Evolutionary conservation across 2,113 vertebrate species (phyloP).

Genomic region (Rhodinocichla rosea): DNA sequence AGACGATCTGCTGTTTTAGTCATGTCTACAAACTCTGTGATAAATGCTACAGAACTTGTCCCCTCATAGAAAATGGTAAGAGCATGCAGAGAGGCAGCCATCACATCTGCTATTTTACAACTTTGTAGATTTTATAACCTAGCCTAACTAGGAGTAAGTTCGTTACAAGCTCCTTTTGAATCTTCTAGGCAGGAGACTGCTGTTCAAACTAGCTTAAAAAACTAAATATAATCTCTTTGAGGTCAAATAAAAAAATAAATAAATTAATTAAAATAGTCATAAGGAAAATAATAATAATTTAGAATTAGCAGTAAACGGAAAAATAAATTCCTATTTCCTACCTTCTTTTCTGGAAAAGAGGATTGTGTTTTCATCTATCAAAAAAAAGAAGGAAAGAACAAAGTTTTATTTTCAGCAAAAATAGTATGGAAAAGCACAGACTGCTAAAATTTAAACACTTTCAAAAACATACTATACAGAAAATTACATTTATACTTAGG

Average conservation of each 20-base stretch:
- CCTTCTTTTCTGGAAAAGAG: constrained; percentile 69
- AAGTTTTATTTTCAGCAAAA: not conserved
- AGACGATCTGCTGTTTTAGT: not conserved
- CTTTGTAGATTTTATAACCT: not conserved
- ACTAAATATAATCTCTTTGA: not conserved
- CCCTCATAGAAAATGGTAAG: not conserved
- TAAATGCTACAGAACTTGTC: not conserved
- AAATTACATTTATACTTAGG: not conserved
- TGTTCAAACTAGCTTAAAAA: not conserved
- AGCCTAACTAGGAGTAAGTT: not conserved
- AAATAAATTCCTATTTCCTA: constrained; percentile 59
- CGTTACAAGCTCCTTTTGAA: not conserved
- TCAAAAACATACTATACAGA: not conserved
- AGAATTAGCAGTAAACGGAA: not conserved
- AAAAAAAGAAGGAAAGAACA: not conserved
- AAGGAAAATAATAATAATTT: not conserved
- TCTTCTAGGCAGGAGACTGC: not conserved
- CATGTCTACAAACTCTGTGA: not conserved
- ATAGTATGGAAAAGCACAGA: not conserved
- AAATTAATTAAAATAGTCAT: not conserved
- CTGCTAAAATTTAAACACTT: not conserved
- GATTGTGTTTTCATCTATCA: constrained; percentile 77
- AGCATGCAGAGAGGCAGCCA: not conserved
- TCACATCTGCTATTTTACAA: not conserved
- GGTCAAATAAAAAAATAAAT: not conserved